These are phyloP conservation scores for Drosophila percnosoma DNA, from an alignment of 2,888 invertebrate species.

Conservation along the genomic window DNA sequence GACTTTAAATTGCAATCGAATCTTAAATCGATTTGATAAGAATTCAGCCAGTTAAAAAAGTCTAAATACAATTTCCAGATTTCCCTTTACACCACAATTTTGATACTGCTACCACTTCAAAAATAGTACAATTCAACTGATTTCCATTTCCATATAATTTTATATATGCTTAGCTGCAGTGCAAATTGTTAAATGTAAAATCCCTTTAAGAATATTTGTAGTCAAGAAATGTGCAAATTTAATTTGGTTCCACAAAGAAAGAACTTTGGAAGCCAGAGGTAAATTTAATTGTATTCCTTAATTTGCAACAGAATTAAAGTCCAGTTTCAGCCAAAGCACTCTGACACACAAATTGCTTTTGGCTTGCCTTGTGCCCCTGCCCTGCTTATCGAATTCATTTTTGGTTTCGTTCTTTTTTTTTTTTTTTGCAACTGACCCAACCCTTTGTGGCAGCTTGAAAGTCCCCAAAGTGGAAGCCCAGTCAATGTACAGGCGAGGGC, in stretches of 20 bases:
- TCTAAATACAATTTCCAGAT: no score
- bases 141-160: not conserved
- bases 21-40: no score
- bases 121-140: not conserved
- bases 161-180: not conserved
- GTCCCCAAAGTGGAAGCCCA: constrained; percentile 19
- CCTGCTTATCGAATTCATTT: constrained; percentile 21
- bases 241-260: not conserved
- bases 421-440: constrained; percentile 21
- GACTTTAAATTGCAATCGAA: no score
- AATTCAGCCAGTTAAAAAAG: not conserved
- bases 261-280: not conserved
- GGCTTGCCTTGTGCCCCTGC: not conserved
- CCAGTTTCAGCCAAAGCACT: not conserved
- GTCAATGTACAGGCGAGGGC: not conserved
- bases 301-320: constrained; percentile 23
- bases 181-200: not conserved
- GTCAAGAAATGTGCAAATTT: not conserved
- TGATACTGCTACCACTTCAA: not conserved
- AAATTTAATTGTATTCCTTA: constrained; percentile 20
- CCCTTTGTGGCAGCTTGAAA: constrained; percentile 42
- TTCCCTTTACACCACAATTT: not conserved
- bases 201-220: not conserved
- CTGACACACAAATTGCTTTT: constrained; percentile 7
- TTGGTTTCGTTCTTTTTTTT: not conserved